phyloP scores from a whole-genome alignment of 2,888 invertebrate species.

The Panzeria rudis region DNA sequence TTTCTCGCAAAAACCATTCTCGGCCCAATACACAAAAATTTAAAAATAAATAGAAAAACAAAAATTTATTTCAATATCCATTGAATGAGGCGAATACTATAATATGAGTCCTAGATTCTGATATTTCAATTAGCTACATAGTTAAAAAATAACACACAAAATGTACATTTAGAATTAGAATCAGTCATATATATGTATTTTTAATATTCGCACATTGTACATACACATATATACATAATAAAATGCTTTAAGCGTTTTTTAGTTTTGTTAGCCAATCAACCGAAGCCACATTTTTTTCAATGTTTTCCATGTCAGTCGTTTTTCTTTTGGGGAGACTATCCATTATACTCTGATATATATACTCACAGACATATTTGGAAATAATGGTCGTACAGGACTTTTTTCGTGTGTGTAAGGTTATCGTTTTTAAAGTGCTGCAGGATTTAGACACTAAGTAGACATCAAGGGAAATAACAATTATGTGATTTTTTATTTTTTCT shows the following conservation, averaged over 20 bases:
- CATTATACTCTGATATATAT: background rate
- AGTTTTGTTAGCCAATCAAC: slow-evolving; percentile 56
- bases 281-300: slow-evolving; percentile 16
- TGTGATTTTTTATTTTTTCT: slow-evolving; percentile 14
- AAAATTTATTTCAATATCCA: too few species aligned
- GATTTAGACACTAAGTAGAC: slow-evolving; percentile 65
- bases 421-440: slow-evolving; percentile 44
- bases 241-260: slow-evolving; percentile 39
- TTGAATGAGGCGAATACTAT: too few species aligned
- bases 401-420: background rate
- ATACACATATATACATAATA: background rate
- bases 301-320: background rate
- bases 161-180: too few species aligned
- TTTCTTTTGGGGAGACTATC: slow-evolving; percentile 10
- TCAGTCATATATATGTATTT: background rate
- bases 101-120: too few species aligned
- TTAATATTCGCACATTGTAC: background rate
- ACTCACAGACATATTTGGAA: background rate
- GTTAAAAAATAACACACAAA: too few species aligned
- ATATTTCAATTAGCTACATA: too few species aligned
- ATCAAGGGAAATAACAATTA: slow-evolving; percentile 65
- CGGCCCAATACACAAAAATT: too few species aligned
- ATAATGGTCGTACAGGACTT: background rate
- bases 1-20: too few species aligned
- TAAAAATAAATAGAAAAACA: too few species aligned